These are phyloP conservation scores for Chelonus insularis DNA, from an alignment of 1,140 invertebrate genomes.

Conservation along the genomic window DNA sequence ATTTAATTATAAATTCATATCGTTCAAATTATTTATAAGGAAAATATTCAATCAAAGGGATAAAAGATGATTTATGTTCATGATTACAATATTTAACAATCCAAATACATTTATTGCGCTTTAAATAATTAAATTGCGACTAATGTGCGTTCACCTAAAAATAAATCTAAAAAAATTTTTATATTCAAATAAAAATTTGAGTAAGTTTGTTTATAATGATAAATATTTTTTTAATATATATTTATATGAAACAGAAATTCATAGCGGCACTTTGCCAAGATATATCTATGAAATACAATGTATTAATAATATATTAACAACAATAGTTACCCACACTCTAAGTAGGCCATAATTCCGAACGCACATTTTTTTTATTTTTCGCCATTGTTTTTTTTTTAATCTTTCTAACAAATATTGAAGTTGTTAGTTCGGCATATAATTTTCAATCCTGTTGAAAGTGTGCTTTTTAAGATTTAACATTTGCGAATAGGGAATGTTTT, in stretches of 20 bases:
- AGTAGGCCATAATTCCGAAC: constrained; percentile 15
- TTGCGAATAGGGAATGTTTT: constrained; percentile 45
- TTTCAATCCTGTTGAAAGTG: constrained; percentile 8
- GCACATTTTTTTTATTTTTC: constrained; percentile 10
- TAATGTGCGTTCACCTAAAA: constrained; percentile 9
- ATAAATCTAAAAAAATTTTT: constrained; percentile 6
- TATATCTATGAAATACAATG: neutral
- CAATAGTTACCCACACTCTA: constrained; percentile 6
- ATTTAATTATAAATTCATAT: too few relatives aligned
- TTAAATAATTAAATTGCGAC: neutral
- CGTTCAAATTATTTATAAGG: too few relatives aligned
- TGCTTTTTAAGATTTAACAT: constrained; percentile 22
- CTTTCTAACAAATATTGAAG: neutral
- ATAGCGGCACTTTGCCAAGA: neutral
- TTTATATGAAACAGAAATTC: neutral
- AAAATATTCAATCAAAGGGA: too few relatives aligned
- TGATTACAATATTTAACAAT: constrained; percentile 8
- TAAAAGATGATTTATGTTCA: neutral
- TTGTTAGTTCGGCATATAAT: constrained; percentile 5
- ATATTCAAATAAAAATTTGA: neutral
- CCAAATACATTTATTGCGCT: constrained; percentile 17
- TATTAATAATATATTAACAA: neutral
- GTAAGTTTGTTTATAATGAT: neutral
- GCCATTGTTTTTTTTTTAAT: neutral
- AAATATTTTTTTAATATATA: neutral